Base-by-base conservation (phyloP, 2,888 invertebrate genomes). In the Calliphora vomitoria region DNA sequence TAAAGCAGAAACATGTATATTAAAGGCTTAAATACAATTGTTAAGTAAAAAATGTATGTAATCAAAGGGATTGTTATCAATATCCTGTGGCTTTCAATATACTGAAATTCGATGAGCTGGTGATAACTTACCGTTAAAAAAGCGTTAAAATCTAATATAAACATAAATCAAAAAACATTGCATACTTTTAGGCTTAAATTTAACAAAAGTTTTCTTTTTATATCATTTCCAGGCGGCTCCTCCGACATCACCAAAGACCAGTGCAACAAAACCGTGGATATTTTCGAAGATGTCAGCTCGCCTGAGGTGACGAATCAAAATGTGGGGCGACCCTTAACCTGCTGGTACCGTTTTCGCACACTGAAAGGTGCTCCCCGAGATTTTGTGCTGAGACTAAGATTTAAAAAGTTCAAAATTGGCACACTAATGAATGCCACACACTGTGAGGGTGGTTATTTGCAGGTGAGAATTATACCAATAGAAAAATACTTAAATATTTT, bases 381-480 rank as follows among this genome's bases (percentile, higher is more conserved):
- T 94, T 98, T 98, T 97, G 98, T 98, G 89, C 95, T 98, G 66
- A 95, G 98, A 90, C 96, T 98, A 90, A 95, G 98, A 89, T 98
- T 98, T 95, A 98, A 98, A 94, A 98, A 98, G 94, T 98, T 98
- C 94, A 98, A 98, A 95, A 97, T 98, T 83, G 98, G 98, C 20
- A 96, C 96, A 13, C 94, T 98, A 90, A 95, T 97, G 90, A 98
- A 98, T 93, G 97, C 97, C 13, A 97, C 98, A 47, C 96, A 97
- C 75, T 98, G 98, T 92, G 96, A 97, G 90, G 97, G 97, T 87
- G 98, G 98, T 90, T 98, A 96, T 92, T 95, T 98, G 95, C 98
- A 98, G 96, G 98, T 98, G 92, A 85, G 86, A 86, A 38, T 25
- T 41, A 25, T 18, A 1, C n/a, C 4, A 8, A 25, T 10, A 47